Base-by-base conservation (phyloP, 1,140 invertebrate species). In the Drosophila nannoptera region DNA sequence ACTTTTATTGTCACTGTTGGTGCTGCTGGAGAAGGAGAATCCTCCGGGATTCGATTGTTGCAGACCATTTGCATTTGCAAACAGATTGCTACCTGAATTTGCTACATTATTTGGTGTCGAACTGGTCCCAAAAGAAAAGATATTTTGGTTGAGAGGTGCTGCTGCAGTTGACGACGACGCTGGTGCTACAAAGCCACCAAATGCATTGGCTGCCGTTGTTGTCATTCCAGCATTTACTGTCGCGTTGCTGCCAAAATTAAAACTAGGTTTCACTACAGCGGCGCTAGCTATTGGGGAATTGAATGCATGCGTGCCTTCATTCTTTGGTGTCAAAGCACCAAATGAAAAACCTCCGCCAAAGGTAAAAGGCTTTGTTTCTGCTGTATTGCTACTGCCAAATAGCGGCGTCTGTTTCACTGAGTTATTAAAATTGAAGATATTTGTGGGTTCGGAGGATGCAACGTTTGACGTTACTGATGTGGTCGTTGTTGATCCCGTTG, bases 291-390 rank as follows among this genome's bases (percentile, higher is more conserved):
- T 3, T 33, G 35, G 63, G 7, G 55, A 42, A 16, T 58, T 62
- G 60, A 81, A 81, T 5, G 71, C 5, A 38, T 81, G 81, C 9
- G 35, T 22, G 16, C 43, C 5, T 22, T 45, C 55, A 1, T 11
- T 66, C 35, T 74, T 74, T 12, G 69, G 68, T 7, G 68, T 40
- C 1, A 59, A 62, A 0, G 66, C 40, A 4, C 48, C 56, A 71
- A 82, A 82, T 4, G 78, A 82, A 38, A 82, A 82, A 16, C 78
- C 78, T 6, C 74, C 70, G 9, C 7, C 11, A 14, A 16, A 46
- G n/a, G n/a, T n/a, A n/a, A n/a, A n/a, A n/a, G n/a, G n/a, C n/a
- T n/a, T n/a, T n/a, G n/a, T n/a, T n/a, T n/a, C n/a, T n/a, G n/a
- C n/a, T n/a, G n/a, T n/a, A n/a, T n/a, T n/a, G n/a, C n/a, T n/a